Conservation (phyloP, 2,888 invertebrate species). For the Eulithis testata region DNA sequence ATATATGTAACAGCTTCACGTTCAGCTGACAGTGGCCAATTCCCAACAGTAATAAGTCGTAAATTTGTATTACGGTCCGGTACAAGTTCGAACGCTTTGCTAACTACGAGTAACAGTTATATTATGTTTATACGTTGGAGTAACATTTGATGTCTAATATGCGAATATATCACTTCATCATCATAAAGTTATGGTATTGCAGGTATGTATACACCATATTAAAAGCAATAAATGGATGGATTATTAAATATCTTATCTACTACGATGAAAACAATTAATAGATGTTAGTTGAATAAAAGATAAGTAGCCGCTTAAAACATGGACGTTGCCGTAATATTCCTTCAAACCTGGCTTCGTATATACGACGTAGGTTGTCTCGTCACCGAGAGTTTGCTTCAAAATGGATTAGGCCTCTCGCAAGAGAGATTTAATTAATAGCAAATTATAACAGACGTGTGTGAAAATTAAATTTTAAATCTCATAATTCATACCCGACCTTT, state of each 20-base stretch:
- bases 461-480: conserved; percentile 48
- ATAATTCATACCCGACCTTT: conserved; percentile 30
- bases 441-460: conserved; percentile 53
- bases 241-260: too few species aligned
- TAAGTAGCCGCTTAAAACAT: neutral
- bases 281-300: neutral
- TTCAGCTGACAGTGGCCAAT: conserved; percentile 60
- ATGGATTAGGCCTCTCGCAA: conserved; percentile 61
- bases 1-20: conserved; percentile 42
- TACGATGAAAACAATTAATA: too few species aligned
- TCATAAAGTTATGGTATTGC: neutral
- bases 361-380: conserved; percentile 59
- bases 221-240: too few species aligned
- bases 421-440: conserved; percentile 63
- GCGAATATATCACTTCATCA: conserved; percentile 4
- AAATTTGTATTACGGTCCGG: conserved; percentile 62
- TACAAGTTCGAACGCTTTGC: conserved; percentile 45
- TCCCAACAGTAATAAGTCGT: conserved; percentile 64
- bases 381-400: conserved; percentile 62
- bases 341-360: conserved; percentile 51
- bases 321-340: conserved; percentile 46
- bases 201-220: too few species aligned
- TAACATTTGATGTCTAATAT: conserved; percentile 3
- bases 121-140: conserved; percentile 11
- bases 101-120: conserved; percentile 37